Evolutionary conservation across 2,113 vertebrate species (phyloP).

Genomic region (Python bivittatus): DNA sequence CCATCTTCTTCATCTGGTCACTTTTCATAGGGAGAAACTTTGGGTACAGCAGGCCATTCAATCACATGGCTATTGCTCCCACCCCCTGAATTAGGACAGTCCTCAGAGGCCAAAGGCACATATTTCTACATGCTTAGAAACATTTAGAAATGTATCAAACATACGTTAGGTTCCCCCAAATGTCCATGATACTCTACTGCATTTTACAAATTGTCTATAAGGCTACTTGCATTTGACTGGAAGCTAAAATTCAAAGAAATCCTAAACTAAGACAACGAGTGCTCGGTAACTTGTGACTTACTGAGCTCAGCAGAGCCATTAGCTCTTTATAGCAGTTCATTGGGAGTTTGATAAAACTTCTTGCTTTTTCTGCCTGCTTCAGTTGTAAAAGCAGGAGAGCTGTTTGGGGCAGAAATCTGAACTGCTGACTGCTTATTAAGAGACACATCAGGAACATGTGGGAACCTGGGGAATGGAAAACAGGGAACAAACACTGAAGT

Average conservation of each 20-base stretch:
- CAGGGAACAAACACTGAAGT: no score
- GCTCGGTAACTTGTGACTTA: background rate
- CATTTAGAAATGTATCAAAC: background rate
- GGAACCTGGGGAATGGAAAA: no score
- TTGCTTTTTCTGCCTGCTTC: background rate
- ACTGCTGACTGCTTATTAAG: no score
- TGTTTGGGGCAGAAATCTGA: no score
- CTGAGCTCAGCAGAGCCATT: background rate
- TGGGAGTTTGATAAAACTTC: background rate
- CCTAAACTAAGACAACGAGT: background rate
- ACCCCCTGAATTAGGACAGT: background rate
- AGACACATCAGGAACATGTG: no score
- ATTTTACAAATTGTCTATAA: background rate
- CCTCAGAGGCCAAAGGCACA: background rate
- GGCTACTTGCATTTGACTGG: accelerated
- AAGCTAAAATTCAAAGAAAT: background rate
- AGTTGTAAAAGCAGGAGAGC: background rate
- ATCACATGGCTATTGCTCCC: background rate
- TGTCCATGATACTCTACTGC: background rate
- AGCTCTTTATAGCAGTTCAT: background rate
- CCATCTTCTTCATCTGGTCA: background rate
- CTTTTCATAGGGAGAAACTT: background rate
- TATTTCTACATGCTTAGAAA: background rate
- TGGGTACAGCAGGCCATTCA: background rate
- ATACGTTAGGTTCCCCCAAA: background rate